phyloP scores from a whole-genome alignment of 2,113 vertebrate genomes.

The Puntigrus tetrazona region DNA sequence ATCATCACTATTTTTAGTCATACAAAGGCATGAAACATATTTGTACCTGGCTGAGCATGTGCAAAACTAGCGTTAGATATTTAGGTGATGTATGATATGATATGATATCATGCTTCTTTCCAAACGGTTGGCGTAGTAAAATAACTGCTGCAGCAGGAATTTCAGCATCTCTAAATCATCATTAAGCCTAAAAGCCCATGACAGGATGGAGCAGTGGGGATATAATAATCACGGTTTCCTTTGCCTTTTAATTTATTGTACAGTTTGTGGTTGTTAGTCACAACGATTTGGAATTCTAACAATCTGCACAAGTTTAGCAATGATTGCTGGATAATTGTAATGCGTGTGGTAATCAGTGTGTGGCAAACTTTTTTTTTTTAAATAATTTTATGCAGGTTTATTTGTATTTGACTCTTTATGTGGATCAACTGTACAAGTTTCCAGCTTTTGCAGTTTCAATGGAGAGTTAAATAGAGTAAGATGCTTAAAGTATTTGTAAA shows the following conservation, averaged over 20 bases:
- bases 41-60: constrained; percentile 3
- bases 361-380: neutral
- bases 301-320: constrained; percentile 40
- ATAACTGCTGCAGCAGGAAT: neutral
- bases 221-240: constrained; percentile 12
- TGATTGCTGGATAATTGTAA: neutral
- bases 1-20: neutral
- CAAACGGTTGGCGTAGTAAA: neutral
- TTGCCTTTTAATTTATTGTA: neutral
- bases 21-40: neutral
- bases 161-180: neutral
- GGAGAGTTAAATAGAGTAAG: neutral
- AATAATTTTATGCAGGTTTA: neutral
- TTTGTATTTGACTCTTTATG: neutral
- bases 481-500: neutral
- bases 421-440: neutral
- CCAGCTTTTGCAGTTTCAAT: neutral
- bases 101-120: neutral
- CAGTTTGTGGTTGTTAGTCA: constrained; percentile 41
- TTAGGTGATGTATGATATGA: neutral
- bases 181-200: constrained; percentile 7
- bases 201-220: neutral
- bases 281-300: constrained; percentile 37
- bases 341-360: neutral
- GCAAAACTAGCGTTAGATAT: neutral